Conservation (phyloP, 1,140 invertebrate species). For the Hylaeus volcanicus region DNA sequence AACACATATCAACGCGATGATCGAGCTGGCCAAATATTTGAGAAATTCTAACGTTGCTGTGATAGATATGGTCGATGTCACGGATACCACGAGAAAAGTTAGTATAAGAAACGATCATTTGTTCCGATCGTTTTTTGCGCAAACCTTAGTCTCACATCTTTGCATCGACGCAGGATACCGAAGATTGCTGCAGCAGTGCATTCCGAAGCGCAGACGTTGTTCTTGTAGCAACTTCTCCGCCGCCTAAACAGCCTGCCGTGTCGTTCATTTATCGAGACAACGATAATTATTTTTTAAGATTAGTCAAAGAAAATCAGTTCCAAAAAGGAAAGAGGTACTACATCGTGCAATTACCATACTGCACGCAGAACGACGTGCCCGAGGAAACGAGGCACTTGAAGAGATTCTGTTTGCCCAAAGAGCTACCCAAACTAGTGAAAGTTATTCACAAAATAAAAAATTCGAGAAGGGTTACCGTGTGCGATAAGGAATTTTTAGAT, state of each 20-base stretch:
- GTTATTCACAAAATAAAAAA: slow-evolving; percentile 69
- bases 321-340: slow-evolving; percentile 71
- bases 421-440: slow-evolving; percentile 72
- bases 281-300: slow-evolving; percentile 70
- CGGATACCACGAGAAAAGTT: slow-evolving; percentile 70
- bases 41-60: slow-evolving; percentile 74
- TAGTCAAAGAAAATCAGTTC: slow-evolving; percentile 72
- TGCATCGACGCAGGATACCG: slow-evolving; percentile 66
- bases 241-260: slow-evolving; percentile 50
- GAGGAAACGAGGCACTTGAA: slow-evolving; percentile 72
- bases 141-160: background rate
- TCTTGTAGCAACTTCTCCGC: slow-evolving; percentile 73
- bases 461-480: slow-evolving; percentile 60
- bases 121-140: background rate
- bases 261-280: slow-evolving; percentile 70
- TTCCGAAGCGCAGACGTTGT: slow-evolving; percentile 71
- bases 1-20: slow-evolving; percentile 73
- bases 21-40: slow-evolving; percentile 72
- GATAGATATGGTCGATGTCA: slow-evolving; percentile 73
- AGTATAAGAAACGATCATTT: background rate
- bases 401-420: slow-evolving; percentile 70
- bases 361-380: slow-evolving; percentile 71
- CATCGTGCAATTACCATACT: slow-evolving; percentile 75
- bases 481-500: slow-evolving; percentile 68
- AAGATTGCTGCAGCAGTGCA: slow-evolving; percentile 74